Conservation (phyloP, 2,888 invertebrate species). For the Pandemis corylana region DNA sequence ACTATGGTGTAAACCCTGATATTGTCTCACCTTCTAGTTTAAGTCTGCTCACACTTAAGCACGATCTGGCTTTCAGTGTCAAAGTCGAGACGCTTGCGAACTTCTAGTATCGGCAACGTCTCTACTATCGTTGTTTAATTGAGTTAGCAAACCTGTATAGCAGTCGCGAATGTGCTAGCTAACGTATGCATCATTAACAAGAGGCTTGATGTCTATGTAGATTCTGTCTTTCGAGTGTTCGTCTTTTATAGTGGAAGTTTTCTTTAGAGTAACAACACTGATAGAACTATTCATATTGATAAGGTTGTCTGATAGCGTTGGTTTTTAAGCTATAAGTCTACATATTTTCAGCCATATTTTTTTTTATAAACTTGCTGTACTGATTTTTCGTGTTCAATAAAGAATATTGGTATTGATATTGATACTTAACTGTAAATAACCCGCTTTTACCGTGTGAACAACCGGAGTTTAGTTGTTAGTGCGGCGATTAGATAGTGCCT, state of each 20-base stretch:
- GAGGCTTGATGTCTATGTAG: neutral
- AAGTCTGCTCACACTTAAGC: neutral
- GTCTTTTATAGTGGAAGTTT: neutral
- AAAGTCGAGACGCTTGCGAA: neutral
- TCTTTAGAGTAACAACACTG: neutral
- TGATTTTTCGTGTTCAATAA: too few species aligned
- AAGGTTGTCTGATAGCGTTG: too few species aligned
- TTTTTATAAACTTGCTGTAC: too few species aligned
- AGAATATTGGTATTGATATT: too few species aligned
- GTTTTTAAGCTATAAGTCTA: too few species aligned
- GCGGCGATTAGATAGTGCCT: conserved; percentile 30
- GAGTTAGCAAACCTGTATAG: neutral
- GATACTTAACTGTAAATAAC: neutral
- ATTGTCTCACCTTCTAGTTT: neutral
- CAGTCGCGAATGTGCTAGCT: neutral
- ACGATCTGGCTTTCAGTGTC: neutral
- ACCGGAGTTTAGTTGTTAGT: conserved; percentile 8
- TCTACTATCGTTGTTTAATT: conserved; percentile 5
- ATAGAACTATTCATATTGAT: too few species aligned
- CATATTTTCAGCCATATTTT: too few species aligned
- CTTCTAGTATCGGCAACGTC: neutral
- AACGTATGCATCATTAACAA: neutral
- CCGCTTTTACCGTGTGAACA: neutral
- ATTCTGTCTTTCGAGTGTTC: neutral
- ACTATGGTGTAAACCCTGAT: neutral